phyloP scores from a whole-genome alignment of 2,797 vertebrate genomes.

The Gambusia yucatana region DNA sequence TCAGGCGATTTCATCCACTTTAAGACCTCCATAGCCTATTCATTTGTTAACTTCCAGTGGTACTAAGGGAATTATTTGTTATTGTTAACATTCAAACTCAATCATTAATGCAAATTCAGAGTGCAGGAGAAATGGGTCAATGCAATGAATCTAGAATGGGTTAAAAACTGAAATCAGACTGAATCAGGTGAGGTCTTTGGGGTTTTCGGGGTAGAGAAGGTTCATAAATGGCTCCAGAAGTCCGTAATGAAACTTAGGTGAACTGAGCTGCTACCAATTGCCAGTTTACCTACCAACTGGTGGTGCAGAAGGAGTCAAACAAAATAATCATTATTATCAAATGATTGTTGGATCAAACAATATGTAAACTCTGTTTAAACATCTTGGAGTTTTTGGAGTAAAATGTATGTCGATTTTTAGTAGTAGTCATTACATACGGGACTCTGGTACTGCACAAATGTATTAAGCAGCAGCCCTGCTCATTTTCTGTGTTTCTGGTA shows the following conservation, averaged over 20 bases:
- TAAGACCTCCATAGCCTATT: neutral
- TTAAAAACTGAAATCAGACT: neutral
- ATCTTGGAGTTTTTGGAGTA: neutral
- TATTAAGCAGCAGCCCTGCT: too few relatives aligned
- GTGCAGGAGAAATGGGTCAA: neutral
- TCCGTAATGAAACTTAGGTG: neutral
- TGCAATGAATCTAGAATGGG: neutral
- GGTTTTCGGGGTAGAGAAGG: neutral
- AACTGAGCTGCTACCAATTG: neutral
- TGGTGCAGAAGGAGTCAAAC: neutral
- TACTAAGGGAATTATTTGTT: neutral
- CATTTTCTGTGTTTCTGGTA: too few relatives aligned
- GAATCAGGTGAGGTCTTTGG: neutral
- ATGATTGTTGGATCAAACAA: neutral
- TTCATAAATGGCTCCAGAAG: neutral
- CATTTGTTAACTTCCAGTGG: neutral
- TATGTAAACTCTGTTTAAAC: neutral
- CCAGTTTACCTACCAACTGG: neutral
- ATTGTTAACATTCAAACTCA: neutral
- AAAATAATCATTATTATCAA: neutral
- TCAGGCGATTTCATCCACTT: neutral
- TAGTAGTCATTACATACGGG: neutral
- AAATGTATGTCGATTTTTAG: neutral
- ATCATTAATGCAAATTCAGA: neutral
- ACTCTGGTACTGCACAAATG: neutral